phyloP scores from a whole-genome alignment of 2,113 vertebrate species.

The Petrocephalus microphthalmus region DNA sequence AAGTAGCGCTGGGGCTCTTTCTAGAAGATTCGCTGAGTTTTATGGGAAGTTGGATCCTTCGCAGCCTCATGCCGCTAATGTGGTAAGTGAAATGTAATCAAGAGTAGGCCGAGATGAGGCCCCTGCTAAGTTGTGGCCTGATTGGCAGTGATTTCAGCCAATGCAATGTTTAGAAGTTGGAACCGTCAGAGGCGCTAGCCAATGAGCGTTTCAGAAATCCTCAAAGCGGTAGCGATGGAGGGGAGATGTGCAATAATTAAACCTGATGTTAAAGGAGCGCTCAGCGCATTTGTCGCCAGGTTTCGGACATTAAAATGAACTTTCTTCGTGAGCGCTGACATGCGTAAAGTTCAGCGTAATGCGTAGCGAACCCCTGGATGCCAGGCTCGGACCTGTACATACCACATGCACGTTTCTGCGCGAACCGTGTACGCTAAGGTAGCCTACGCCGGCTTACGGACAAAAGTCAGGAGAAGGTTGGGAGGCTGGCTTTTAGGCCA shows the following conservation, averaged over 20 bases:
- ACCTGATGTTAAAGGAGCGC: not conserved
- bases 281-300: not conserved
- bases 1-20: not conserved
- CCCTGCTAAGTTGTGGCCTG: slow-evolving; percentile 25
- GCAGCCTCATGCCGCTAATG: slow-evolving; percentile 19
- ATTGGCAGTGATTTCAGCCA: slow-evolving; percentile 25
- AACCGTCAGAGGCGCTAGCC: slow-evolving; percentile 16
- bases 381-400: slow-evolving; percentile 22
- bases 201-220: slow-evolving; percentile 31
- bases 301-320: not conserved
- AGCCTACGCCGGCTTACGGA: not conserved
- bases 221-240: slow-evolving; percentile 14
- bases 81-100: slow-evolving; percentile 20
- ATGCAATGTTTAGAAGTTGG: slow-evolving; percentile 10
- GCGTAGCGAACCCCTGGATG: not conserved
- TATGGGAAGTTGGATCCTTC: slow-evolving; percentile 26
- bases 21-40: slow-evolving; percentile 17
- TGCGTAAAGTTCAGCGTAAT: not conserved
- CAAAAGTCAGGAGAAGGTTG: slow-evolving; percentile 26
- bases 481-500: not conserved
- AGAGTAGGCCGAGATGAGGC: slow-evolving; percentile 43
- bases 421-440: too few species aligned
- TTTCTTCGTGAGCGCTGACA: not conserved
- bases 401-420: slow-evolving; percentile 37
- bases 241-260: slow-evolving; percentile 30